Percentiles rank a stretch among this genome's conserved stretches.
Evolutionary conservation across 92 coral and sea anemone genomes (phyloP).

Genomic region (Porites rus): DNA sequence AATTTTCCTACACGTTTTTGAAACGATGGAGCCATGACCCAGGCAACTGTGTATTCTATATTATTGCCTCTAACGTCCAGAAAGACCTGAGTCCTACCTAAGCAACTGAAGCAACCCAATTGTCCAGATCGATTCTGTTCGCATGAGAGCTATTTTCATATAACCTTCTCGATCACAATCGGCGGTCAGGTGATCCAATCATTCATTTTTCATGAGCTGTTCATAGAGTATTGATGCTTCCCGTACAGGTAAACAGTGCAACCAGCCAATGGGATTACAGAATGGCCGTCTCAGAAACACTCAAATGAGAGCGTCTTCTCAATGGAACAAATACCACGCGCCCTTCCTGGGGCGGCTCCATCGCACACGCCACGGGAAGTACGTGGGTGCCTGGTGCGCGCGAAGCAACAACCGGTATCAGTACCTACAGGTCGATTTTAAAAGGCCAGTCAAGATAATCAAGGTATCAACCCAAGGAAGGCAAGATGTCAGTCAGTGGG

Average conservation of each 20-base stretch:
- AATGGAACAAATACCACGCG: slow-evolving; percentile 49
- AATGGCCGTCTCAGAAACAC: slow-evolving; percentile 55
- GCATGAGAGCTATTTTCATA: too few species aligned
- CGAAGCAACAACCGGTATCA: slow-evolving; percentile 59
- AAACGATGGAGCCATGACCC: too few species aligned
- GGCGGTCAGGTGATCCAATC: background rate
- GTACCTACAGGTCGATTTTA: slow-evolving; percentile 65
- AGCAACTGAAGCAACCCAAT: too few species aligned
- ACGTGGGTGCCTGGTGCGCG: slow-evolving; percentile 81
- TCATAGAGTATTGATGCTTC: too few species aligned
- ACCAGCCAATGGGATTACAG: slow-evolving; percentile 80
- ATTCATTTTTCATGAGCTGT: background rate
- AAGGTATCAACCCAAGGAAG: slow-evolving; percentile 72
- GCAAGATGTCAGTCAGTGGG: slow-evolving; percentile 69
- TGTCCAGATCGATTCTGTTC: too few species aligned
- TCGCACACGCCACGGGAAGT: slow-evolving; percentile 60
- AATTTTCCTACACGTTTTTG: too few species aligned
- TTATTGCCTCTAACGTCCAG: too few species aligned
- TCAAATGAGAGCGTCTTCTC: slow-evolving; percentile 66
- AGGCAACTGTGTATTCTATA: too few species aligned
- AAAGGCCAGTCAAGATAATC: slow-evolving; percentile 56
- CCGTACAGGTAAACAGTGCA: slow-evolving; percentile 52
- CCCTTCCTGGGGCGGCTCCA: slow-evolving; percentile 65
- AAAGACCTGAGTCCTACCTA: too few species aligned
- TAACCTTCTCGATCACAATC: background rate